A percentile compares a stretch with the other conserved stretches of the same genome.
Conservation (phyloP, 2,888 invertebrate species). For the Oxytorus armatus region DNA sequence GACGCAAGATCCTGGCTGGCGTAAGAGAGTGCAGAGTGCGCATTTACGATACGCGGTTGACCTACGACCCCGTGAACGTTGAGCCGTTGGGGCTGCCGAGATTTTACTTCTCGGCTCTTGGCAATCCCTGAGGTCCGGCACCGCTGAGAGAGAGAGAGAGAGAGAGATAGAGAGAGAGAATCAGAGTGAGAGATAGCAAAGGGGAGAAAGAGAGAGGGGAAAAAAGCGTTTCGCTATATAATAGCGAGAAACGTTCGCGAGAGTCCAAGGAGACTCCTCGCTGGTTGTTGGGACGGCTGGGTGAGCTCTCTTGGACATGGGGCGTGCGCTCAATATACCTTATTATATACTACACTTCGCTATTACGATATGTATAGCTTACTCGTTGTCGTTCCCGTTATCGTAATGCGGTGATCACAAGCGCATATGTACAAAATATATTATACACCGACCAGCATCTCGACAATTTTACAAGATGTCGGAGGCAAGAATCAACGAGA, state of each 20-base stretch:
- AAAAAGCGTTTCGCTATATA: slow-evolving; percentile 55
- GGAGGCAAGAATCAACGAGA: no score
- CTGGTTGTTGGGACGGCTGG: slow-evolving; percentile 52
- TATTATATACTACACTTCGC: slow-evolving; percentile 43
- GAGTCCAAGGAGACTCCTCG: slow-evolving; percentile 57
- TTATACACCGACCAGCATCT: slow-evolving; percentile 54
- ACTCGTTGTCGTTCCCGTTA: slow-evolving; percentile 71
- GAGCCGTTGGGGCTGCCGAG: slow-evolving; percentile 56
- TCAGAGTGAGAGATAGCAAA: slow-evolving; percentile 1
- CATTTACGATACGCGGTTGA: slow-evolving; percentile 70
- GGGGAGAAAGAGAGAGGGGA: slow-evolving; percentile 36
- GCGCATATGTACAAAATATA: slow-evolving; percentile 59
- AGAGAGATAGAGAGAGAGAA: slow-evolving; percentile 5
- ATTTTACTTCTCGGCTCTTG: slow-evolving; percentile 50
- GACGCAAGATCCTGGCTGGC: slow-evolving; percentile 45
- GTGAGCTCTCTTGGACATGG: slow-evolving; percentile 63
- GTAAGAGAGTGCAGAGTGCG: slow-evolving; percentile 66
- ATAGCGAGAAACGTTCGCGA: slow-evolving; percentile 59
- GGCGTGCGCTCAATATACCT: slow-evolving; percentile 66
- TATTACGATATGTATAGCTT: slow-evolving; percentile 57
- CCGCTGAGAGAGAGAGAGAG: slow-evolving; percentile 1
- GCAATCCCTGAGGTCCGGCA: slow-evolving; percentile 49
- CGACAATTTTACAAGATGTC: slow-evolving; percentile 61
- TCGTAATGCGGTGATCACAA: slow-evolving; percentile 65
- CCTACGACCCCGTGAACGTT: slow-evolving; percentile 68